Percentiles rank a stretch among this genome's conserved stretches.
Conservation (phyloP, 2,888 invertebrate genomes). For the Apamea epomidion region DNA sequence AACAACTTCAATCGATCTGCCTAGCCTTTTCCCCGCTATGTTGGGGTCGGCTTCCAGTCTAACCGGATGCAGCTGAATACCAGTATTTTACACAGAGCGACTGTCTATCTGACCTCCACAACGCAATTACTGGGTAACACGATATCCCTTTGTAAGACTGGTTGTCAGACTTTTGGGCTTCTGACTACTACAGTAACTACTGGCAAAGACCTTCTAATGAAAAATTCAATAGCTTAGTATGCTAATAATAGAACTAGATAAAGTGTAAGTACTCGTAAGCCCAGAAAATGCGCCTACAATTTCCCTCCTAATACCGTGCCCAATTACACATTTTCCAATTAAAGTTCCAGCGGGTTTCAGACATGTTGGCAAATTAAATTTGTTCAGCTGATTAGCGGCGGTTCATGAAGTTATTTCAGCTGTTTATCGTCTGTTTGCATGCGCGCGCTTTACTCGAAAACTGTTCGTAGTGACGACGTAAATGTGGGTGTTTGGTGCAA, state of each 20-base stretch:
- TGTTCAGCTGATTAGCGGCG: constrained; percentile 70
- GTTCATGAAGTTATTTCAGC: constrained; percentile 69
- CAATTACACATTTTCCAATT: constrained; percentile 68
- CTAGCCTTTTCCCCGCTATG: too few species aligned
- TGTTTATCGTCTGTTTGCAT: constrained; percentile 73
- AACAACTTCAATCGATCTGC: too few species aligned
- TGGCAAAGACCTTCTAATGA: too few species aligned
- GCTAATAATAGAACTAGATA: background rate
- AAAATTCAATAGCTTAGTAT: background rate
- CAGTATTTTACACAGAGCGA: too few species aligned
- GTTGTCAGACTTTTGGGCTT: too few species aligned
- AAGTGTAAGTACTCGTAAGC: background rate
- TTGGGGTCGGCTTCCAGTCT: too few species aligned
- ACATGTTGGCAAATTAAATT: constrained; percentile 72
- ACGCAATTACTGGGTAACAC: too few species aligned
- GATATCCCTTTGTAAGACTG: too few species aligned
- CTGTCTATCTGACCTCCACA: too few species aligned
- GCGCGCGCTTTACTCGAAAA: constrained; percentile 85
- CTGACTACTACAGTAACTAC: too few species aligned
- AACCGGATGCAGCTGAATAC: too few species aligned
- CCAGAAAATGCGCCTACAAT: constrained; percentile 46
- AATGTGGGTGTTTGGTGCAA: constrained; percentile 52
- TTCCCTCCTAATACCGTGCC: constrained; percentile 37
- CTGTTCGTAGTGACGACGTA: constrained; percentile 92
- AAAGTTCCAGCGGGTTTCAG: constrained; percentile 64